Percentiles rank a stretch among this genome's conserved stretches.
Evolutionary conservation across 2,113 vertebrate species (phyloP).

Genomic region (Forbesichthys papilliferus): DNA sequence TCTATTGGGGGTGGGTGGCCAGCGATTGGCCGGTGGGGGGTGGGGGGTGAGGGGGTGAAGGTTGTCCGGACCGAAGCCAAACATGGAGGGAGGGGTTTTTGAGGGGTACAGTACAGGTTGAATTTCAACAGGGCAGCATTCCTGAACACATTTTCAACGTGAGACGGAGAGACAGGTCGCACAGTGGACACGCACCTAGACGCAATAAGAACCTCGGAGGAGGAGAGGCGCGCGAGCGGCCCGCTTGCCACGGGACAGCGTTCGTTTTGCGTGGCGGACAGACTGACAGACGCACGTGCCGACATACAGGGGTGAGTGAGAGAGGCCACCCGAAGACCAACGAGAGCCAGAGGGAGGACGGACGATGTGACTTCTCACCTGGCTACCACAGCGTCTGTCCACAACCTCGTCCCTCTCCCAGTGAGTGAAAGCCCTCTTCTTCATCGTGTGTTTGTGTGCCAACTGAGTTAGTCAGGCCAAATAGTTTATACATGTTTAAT

Average conservation of each 20-base stretch:
- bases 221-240: constrained; percentile 20
- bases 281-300: constrained; percentile 38
- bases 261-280: constrained; percentile 17
- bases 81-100: constrained; percentile 52
- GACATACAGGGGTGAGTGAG: constrained; percentile 5
- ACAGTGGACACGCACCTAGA: too few species aligned
- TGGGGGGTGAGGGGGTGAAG: constrained; percentile 48
- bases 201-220: constrained; percentile 12
- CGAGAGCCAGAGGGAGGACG: constrained; percentile 16
- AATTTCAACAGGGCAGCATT: constrained; percentile 83
- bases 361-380: constrained; percentile 59
- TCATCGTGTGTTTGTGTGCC: too few species aligned
- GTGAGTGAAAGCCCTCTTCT: constrained; percentile 49
- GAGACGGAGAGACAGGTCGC: constrained; percentile 44
- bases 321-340: neutral
- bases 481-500: too few species aligned
- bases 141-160: constrained; percentile 57
- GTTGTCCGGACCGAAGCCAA: constrained; percentile 55
- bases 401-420: constrained; percentile 27
- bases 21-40: constrained; percentile 33
- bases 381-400: constrained; percentile 26
- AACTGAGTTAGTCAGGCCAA: too few species aligned
- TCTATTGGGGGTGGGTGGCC: constrained; percentile 5
- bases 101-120: constrained; percentile 61
- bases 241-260: constrained; percentile 14